Conservation (phyloP, 2,888 invertebrate genomes). For the Spodoptera littoralis region DNA sequence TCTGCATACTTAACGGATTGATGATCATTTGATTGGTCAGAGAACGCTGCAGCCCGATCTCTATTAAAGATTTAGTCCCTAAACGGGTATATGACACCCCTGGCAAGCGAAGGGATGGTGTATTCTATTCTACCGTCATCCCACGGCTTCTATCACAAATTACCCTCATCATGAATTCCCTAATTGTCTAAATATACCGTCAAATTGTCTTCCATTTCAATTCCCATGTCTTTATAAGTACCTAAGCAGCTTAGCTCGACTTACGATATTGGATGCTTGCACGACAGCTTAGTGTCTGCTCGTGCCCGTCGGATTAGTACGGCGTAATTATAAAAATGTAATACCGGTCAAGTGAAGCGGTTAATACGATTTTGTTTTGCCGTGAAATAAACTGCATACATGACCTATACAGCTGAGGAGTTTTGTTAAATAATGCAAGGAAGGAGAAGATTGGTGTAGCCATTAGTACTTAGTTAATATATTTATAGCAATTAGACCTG, state of each 20-base stretch:
- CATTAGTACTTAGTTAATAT: too few species aligned
- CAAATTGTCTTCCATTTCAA: conserved; percentile 1
- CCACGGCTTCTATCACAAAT: neutral
- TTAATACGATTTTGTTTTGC: conserved; percentile 14
- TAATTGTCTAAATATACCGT: conserved; percentile 20
- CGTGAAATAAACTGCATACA: conserved; percentile 4
- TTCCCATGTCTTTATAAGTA: conserved; percentile 1
- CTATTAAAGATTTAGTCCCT: too few species aligned
- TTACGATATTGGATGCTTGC: conserved; percentile 8
- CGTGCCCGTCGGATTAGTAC: conserved; percentile 6
- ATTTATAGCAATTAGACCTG: too few species aligned
- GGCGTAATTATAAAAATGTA: conserved; percentile 11
- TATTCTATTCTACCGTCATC: too few species aligned
- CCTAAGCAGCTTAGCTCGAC: conserved; percentile 26
- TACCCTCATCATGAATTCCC: conserved; percentile 9
- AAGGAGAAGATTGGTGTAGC: too few species aligned
- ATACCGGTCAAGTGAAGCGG: neutral
- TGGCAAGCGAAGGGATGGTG: too few species aligned
- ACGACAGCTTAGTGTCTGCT: conserved; percentile 25
- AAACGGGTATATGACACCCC: too few species aligned
- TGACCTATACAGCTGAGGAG: too few species aligned
- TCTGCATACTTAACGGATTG: too few species aligned
- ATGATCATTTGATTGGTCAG: too few species aligned
- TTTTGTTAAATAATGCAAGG: too few species aligned
- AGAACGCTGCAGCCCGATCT: too few species aligned